Evolutionary conservation across 2,797 vertebrate genomes (phyloP).

Genomic region (Euphonia xanthogaster): DNA sequence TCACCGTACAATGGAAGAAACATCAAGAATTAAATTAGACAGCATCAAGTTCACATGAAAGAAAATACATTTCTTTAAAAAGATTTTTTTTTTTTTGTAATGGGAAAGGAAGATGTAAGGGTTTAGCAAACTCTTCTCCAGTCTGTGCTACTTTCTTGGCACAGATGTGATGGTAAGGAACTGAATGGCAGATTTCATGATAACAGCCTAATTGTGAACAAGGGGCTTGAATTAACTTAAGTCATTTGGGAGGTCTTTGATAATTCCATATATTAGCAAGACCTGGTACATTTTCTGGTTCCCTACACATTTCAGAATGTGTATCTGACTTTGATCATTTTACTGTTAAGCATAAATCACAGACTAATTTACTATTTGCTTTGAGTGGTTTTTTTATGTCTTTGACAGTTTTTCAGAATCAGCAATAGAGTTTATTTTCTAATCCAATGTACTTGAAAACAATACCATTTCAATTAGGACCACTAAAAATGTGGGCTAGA

Average conservation of each 20-base stretch:
- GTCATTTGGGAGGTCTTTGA: slow-evolving; percentile 67
- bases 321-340: slow-evolving; percentile 65
- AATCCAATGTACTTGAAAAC: neutral
- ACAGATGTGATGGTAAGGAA: slow-evolving; percentile 9
- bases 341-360: slow-evolving; percentile 54
- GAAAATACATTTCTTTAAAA: slow-evolving; percentile 62
- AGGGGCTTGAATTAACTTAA: slow-evolving; percentile 61
- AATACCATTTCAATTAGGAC: neutral
- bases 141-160: slow-evolving; percentile 36
- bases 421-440: slow-evolving; percentile 6
- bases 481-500: neutral
- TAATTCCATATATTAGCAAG: slow-evolving; percentile 54
- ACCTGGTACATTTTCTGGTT: slow-evolving; percentile 51
- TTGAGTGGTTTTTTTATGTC: slow-evolving; percentile 31
- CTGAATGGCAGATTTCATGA: slow-evolving; percentile 47
- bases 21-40: slow-evolving; percentile 70
- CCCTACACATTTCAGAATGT: slow-evolving; percentile 38
- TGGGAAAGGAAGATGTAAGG: slow-evolving; percentile 39
- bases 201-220: slow-evolving; percentile 59
- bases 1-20: slow-evolving; percentile 56
- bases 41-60: slow-evolving; percentile 70
- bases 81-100: neutral
- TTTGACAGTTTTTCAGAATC: slow-evolving; percentile 35
- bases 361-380: slow-evolving; percentile 63
- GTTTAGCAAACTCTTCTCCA: slow-evolving; percentile 28